These are phyloP conservation scores for Zoanthus sansibaricus DNA, from an alignment of 92 coral and sea anemone genomes.

Conservation along the genomic window DNA sequence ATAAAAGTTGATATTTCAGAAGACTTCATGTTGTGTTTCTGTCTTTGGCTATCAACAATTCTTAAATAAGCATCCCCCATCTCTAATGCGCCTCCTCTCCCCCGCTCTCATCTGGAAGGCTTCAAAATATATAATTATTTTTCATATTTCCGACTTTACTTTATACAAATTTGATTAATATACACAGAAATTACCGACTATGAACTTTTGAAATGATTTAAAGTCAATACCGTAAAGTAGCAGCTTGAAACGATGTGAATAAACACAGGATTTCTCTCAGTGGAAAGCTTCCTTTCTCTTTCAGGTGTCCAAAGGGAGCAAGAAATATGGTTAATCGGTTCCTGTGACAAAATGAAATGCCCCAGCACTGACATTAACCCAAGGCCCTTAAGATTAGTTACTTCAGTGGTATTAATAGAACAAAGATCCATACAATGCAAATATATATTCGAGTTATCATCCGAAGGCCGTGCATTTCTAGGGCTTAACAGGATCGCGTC, in stretches of 20 bases:
- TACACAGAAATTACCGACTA: not conserved
- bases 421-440: not conserved
- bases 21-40: too few species aligned
- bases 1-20: too few species aligned
- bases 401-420: too few species aligned
- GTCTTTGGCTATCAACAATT: too few species aligned
- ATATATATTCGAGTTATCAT: not conserved
- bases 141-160: not conserved
- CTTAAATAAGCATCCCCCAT: too few species aligned
- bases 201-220: not conserved
- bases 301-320: constrained; percentile 9
- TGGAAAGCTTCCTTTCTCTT: constrained; percentile 3
- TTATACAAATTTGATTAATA: not conserved
- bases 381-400: too few species aligned
- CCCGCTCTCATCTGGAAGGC: too few species aligned
- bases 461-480: not conserved
- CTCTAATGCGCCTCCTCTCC: too few species aligned
- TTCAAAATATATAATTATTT: too few species aligned
- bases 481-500: constrained; percentile 20
- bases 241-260: constrained; percentile 31
- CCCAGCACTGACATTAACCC: constrained; percentile 46
- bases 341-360: constrained; percentile 42
- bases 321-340: constrained; percentile 22
- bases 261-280: constrained; percentile 3
- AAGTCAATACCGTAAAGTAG: constrained; percentile 32